phyloP scores from a whole-genome alignment of 2,113 vertebrate genomes.

The Xenus cinereus region DNA sequence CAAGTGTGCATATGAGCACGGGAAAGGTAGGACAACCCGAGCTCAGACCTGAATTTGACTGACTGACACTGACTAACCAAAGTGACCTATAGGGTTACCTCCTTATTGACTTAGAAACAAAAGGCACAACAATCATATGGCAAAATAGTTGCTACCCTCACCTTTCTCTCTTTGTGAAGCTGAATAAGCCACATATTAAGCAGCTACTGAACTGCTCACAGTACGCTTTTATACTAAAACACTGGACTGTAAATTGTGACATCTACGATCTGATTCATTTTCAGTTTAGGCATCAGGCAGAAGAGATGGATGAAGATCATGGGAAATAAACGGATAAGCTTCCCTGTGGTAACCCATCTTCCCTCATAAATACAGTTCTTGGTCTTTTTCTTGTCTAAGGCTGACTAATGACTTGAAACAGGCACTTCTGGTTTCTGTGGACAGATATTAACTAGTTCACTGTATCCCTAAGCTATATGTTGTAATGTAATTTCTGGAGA shows the following conservation, averaged over 20 bases:
- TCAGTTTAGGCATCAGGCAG: not conserved
- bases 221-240: not conserved
- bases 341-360: not conserved
- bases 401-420: not conserved
- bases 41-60: not conserved
- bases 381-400: not conserved
- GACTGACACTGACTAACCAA: not conserved
- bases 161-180: not conserved
- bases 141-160: not conserved
- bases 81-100: not conserved
- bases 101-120: not conserved
- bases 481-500: conserved; percentile 6
- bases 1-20: not conserved
- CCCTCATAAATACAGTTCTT: not conserved
- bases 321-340: not conserved
- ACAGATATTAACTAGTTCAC: not conserved
- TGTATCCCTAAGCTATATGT: not conserved
- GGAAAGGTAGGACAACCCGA: not conserved
- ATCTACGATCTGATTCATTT: not conserved
- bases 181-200: not conserved
- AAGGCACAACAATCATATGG: not conserved
- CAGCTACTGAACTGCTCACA: not conserved
- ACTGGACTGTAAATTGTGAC: not conserved
- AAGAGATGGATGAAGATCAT: not conserved
- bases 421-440: not conserved